A percentile compares a stretch with the other conserved stretches of the same genome.
These are phyloP conservation scores for Hydriomena furcata DNA, from an alignment of 2,888 invertebrate species.

Conservation along the genomic window DNA sequence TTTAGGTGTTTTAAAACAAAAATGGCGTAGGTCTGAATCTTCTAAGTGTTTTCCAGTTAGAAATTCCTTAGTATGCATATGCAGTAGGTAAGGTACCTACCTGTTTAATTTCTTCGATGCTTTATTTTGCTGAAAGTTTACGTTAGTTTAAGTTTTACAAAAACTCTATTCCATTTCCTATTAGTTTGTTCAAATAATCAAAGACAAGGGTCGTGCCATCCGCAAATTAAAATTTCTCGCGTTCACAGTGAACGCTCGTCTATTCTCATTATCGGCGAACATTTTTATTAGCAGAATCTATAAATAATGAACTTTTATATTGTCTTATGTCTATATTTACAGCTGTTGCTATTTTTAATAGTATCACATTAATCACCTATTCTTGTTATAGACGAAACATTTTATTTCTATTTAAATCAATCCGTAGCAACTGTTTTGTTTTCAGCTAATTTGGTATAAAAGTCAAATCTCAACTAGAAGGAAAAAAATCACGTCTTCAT, in stretches of 20 bases:
- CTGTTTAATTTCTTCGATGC: no score
- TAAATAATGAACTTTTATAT: constrained; percentile 32
- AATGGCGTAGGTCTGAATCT: no score
- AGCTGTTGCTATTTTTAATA: background rate
- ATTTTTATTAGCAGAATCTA: constrained; percentile 34
- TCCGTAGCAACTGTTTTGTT: no score
- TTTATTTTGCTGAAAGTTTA: background rate
- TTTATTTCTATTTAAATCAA: constrained; percentile 3
- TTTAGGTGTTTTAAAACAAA: no score
- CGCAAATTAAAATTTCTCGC: constrained; percentile 47
- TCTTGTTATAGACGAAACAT: constrained; percentile 1
- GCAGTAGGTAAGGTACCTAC: no score
- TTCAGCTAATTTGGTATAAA: background rate
- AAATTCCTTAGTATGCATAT: no score
- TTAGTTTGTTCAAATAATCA: constrained; percentile 25
- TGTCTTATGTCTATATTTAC: constrained; percentile 9
- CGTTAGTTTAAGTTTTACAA: constrained; percentile 4
- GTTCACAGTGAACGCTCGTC: constrained; percentile 39
- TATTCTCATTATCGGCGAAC: constrained; percentile 37
- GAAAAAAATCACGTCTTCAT: constrained; percentile 1
- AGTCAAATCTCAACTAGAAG: no score
- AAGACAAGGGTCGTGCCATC: constrained; percentile 28
- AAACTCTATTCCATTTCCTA: constrained; percentile 18
- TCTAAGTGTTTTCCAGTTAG: no score
- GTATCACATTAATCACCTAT: background rate